Base-by-base conservation (phyloP, 2,113 vertebrate species). In the Aplodontia rufa region DNA sequence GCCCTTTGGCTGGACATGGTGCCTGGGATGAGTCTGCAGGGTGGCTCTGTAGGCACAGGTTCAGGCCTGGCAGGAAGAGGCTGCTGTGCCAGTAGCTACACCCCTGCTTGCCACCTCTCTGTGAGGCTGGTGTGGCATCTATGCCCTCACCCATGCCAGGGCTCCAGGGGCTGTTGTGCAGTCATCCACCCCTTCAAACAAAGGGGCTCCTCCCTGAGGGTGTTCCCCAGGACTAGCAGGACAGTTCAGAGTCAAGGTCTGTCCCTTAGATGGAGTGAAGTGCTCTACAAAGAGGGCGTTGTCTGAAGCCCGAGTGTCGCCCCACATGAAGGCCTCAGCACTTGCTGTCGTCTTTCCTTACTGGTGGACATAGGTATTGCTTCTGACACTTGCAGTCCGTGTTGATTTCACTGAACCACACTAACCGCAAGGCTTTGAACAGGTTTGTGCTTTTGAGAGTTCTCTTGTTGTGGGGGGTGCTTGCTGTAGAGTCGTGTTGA, bases 71-170 rank as follows among this genome's bases (percentile, higher is more conserved):
- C 5, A 5, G 72, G 87, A 40, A 20, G 14, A 37, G 10, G 47
- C 53, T 24, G 32, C 49, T 30, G 40, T 53, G 35, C n/a, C 30
- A 37, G 74, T 16, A 62, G 62, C 87, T 14, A 1, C 24, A 19
- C 12, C 0, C 8, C 3, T 12, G 0, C 79, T 1, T 9, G 66
- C 1, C 13, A 28, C 55, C 37, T 5, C 76, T 30, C 47, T 37
- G 3, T 4, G 49, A 30, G 62, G 60, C 8, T 55, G 45, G 3
- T 4, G 49, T n/a, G 62, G 60, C 8, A 8, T 37, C 40, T 53
- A 55, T 37, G 45, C 45, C n/a, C 71, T 85, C 75, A 82, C 26
- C 42, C 10, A 1, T 12, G 45, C 94, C 53, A 45, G 28, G 40
- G 42, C 83, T 42, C 71, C 42, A 19, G 86, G 74, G 1, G 1